phyloP scores from a whole-genome alignment of 2,113 vertebrate species.

The Myiopsitta monachus region DNA sequence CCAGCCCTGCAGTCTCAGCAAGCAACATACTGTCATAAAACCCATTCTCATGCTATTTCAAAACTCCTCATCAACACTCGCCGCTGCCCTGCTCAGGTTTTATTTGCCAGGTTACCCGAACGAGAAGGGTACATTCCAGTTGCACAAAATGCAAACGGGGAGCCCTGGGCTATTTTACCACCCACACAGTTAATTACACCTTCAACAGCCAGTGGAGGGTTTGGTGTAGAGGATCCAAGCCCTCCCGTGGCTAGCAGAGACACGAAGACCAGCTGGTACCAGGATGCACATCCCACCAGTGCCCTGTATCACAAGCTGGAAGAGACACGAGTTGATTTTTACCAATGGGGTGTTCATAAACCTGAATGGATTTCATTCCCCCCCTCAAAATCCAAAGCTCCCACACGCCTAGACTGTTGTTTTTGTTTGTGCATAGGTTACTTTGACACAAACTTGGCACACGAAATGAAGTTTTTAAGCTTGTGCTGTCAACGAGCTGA shows the following conservation, averaged over 20 bases:
- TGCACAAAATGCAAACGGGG: conserved; percentile 51
- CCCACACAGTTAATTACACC: conserved; percentile 62
- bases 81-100: conserved; percentile 15
- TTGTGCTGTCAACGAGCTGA: conserved; percentile 11
- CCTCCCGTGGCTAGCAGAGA: conserved; percentile 50
- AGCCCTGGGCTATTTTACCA: conserved; percentile 44
- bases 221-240: conserved; percentile 54
- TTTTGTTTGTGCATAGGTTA: background rate
- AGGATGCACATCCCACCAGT: background rate
- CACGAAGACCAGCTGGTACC: conserved; percentile 38
- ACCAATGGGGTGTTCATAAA: background rate
- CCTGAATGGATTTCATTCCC: background rate
- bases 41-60: conserved; percentile 60
- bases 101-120: conserved; percentile 45
- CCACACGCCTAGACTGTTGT: fast-evolving
- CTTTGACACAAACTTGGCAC: conserved; percentile 33
- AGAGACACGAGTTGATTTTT: background rate
- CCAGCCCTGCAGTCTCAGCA: conserved; percentile 43
- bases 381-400: background rate
- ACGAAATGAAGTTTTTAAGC: conserved; percentile 16
- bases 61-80: conserved; percentile 45
- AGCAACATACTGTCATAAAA: conserved; percentile 42
- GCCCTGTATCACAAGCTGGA: background rate
- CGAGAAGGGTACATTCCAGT: conserved; percentile 41
- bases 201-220: background rate